Percentiles rank a stretch among this genome's conserved stretches.
Evolutionary conservation across 2,113 vertebrate genomes (phyloP).

Genomic region (Thamnaconus septentrionalis): DNA sequence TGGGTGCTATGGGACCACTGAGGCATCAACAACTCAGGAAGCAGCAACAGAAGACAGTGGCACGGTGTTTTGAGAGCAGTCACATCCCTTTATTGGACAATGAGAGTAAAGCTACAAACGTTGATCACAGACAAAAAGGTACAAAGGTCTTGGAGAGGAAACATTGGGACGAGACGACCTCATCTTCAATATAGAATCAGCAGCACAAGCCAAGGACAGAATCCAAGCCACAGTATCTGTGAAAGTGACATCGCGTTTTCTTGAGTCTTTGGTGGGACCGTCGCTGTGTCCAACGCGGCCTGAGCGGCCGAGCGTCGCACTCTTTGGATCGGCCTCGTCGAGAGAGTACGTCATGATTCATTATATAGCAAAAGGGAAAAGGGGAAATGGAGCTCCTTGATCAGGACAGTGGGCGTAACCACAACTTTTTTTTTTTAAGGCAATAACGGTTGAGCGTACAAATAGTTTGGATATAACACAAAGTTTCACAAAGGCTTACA

Average conservation of each 20-base stretch:
- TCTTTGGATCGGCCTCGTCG: too few species aligned
- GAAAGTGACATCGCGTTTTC: conserved; percentile 3
- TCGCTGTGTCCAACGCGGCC: not conserved
- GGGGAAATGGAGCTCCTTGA: too few species aligned
- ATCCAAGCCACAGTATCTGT: conserved; percentile 10
- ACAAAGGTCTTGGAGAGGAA: conserved; percentile 47
- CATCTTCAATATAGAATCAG: conserved; percentile 31
- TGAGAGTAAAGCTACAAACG: conserved; percentile 48
- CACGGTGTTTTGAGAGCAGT: conserved; percentile 27
- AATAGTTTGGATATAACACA: too few species aligned
- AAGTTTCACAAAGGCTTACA: too few species aligned
- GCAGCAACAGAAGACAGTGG: not conserved
- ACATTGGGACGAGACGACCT: conserved; percentile 11
- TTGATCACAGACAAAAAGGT: conserved; percentile 39
- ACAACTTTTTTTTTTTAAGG: too few species aligned
- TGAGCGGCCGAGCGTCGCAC: too few species aligned
- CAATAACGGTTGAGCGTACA: too few species aligned
- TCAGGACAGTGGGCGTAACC: too few species aligned
- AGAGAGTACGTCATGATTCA: too few species aligned
- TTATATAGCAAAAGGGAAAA: too few species aligned
- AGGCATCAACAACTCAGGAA: too few species aligned
- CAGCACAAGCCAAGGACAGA: conserved; percentile 34
- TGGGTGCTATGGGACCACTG: not conserved
- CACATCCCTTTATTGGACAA: conserved; percentile 52
- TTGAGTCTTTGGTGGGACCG: conserved; percentile 35